phyloP scores from a whole-genome alignment of 35 echinoderm and acorn worm genomes.

The Apostichopus californicus region DNA sequence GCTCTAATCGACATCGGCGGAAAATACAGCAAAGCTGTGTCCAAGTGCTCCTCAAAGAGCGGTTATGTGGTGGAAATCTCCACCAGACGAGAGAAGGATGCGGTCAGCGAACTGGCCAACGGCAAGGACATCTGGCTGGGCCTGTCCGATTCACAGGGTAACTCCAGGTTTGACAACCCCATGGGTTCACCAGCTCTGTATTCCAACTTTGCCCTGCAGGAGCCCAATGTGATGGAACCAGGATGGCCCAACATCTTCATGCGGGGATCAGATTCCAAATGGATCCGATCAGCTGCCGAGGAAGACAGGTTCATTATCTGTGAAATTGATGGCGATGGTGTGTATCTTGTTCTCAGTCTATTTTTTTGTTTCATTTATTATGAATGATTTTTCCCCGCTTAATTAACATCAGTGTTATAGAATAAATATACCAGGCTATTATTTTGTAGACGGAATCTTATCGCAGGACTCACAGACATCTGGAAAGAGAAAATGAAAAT shows the following conservation, averaged over 20 bases:
- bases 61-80: conserved; percentile 20
- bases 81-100: not conserved
- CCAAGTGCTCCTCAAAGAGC: not conserved
- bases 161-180: not conserved
- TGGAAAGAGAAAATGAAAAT: too few relatives aligned
- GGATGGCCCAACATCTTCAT: not conserved
- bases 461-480: too few relatives aligned
- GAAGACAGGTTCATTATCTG: not conserved
- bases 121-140: not conserved
- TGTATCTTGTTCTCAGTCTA: not conserved
- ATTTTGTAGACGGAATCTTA: too few relatives aligned
- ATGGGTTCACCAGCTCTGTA: conserved; percentile 8
- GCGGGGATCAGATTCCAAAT: not conserved
- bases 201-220: not conserved
- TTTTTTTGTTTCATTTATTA: too few relatives aligned
- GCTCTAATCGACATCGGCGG: not conserved
- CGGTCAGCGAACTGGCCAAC: not conserved
- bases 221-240: conserved; percentile 10
- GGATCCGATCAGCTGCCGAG: not conserved
- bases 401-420: too few relatives aligned
- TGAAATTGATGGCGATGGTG: conserved; percentile 21
- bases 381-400: too few relatives aligned
- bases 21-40: not conserved
- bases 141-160: not conserved
- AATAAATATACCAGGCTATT: too few relatives aligned